Evolutionary conservation across 2,888 invertebrate genomes (phyloP).

Genomic region (Stramonita haemastoma): DNA sequence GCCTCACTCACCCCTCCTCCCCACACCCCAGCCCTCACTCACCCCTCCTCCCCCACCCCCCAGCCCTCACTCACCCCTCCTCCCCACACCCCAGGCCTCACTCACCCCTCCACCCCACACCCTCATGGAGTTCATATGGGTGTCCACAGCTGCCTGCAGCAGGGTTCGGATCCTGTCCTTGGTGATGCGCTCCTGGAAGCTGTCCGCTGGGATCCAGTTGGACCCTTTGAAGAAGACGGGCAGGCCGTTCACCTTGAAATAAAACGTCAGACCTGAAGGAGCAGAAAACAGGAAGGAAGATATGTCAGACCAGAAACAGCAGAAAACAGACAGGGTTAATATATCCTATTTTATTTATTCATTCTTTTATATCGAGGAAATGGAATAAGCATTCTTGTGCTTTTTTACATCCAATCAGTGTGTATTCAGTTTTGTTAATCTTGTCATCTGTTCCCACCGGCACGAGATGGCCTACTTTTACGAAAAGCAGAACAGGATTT

Average conservation of each 20-base stretch:
- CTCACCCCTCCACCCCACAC: constrained; percentile 95
- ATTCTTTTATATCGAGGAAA: too few relatives aligned
- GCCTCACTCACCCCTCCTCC: too few relatives aligned
- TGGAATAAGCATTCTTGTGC: too few relatives aligned
- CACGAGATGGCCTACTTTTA: too few relatives aligned
- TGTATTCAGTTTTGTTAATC: background rate
- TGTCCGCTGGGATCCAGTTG: constrained; percentile 93
- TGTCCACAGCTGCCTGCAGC: constrained; percentile 84
- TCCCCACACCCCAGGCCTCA: background rate
- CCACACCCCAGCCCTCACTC: background rate
- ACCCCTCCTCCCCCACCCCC: background rate
- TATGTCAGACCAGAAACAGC: too few relatives aligned
- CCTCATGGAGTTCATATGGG: constrained; percentile 94
- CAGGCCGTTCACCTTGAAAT: constrained; percentile 90
- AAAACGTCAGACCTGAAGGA: constrained; percentile 83
- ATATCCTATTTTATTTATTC: too few relatives aligned
- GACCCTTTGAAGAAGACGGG: constrained; percentile 96
- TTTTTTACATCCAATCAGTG: too few relatives aligned
- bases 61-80: too few relatives aligned
- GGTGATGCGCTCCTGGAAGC: constrained; percentile 87
- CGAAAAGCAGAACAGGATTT: too few relatives aligned
- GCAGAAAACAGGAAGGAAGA: too few relatives aligned
- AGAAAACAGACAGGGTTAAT: too few relatives aligned
- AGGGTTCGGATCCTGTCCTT: constrained; percentile 82
- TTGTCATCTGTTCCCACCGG: background rate